These are phyloP conservation scores for Acrocephalus arundinaceus DNA, from an alignment of 2,113 vertebrate species.

Conservation along the genomic window DNA sequence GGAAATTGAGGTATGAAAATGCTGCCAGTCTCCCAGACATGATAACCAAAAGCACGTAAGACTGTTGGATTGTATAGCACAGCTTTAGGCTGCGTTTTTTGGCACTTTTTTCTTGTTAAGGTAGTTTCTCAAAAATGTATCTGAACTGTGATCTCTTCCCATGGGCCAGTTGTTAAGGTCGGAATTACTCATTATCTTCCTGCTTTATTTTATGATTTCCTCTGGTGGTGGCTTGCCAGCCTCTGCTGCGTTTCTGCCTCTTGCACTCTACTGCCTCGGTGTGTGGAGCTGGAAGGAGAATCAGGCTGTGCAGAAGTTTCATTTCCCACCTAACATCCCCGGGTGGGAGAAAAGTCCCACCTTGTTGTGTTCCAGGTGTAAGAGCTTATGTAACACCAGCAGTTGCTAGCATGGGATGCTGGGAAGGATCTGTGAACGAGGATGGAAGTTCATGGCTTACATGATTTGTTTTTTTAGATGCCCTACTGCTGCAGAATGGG, in stretches of 20 bases:
- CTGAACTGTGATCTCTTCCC: background rate
- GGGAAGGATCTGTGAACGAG: background rate
- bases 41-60: background rate
- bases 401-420: background rate
- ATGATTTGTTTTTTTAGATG: background rate
- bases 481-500: background rate
- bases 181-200: background rate
- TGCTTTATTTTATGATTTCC: background rate
- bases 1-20: background rate
- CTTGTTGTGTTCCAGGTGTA: background rate
- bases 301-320: background rate
- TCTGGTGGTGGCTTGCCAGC: background rate
- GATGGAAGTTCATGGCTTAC: background rate
- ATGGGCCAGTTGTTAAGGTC: background rate
- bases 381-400: background rate
- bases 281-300: background rate
- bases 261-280: background rate
- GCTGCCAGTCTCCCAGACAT: background rate
- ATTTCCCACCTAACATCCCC: background rate
- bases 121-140: background rate
- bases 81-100: background rate
- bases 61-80: background rate
- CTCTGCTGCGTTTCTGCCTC: background rate
- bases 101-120: background rate
- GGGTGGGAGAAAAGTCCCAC: background rate